Base-by-base conservation (phyloP, 2,797 vertebrate species). In the Lerista edwardsae region DNA sequence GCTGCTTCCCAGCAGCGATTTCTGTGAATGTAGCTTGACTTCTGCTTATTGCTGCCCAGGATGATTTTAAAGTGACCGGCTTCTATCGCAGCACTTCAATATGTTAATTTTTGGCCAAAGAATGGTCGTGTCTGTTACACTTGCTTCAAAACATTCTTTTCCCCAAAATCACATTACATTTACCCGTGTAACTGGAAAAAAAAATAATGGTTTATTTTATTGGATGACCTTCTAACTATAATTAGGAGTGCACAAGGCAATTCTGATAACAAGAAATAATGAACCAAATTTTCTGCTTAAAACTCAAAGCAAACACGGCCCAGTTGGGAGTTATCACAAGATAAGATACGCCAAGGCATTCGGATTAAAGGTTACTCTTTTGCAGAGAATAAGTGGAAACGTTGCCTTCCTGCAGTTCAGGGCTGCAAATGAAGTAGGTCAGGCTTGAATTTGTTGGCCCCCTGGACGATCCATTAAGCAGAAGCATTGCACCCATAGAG, bases 171-270 rank as follows among this genome's bases (percentile, higher is more conserved):
- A 65, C 36, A 71, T 76, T 80, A 19, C 31, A 81, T 75, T 71
- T 69, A 76, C 17, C 10, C 23, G 31, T 31, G 47, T 80, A 85
- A 85, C n/a, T 81, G 84, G 23, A 3, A 29, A 31, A 72, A 72
- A 62, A 57, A 29, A 5, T 47, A 84, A 11, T 90, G 88, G 81
- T 27, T 75, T 0, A 1, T 59, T 84, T 12, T 73, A 7, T 57
- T 71, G 79, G 51, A 83, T 51, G 44, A 61, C 67, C 82, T 89
- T 91, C 68, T 82, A 84, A 75, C 25, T 79, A 29, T 12, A 83
- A 1, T 85, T 90, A 84, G 44, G 78, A 39, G 79, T 64, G 8
- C 23, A 69, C 17, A 55, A 86, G 62, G 47, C 36, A 67, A 78
- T 75, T 27, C 6, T 87, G 81, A 67, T 83, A 80, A 82, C 88